Conservation (phyloP, 2,113 vertebrate species). For the Poicephalus gulielmi region DNA sequence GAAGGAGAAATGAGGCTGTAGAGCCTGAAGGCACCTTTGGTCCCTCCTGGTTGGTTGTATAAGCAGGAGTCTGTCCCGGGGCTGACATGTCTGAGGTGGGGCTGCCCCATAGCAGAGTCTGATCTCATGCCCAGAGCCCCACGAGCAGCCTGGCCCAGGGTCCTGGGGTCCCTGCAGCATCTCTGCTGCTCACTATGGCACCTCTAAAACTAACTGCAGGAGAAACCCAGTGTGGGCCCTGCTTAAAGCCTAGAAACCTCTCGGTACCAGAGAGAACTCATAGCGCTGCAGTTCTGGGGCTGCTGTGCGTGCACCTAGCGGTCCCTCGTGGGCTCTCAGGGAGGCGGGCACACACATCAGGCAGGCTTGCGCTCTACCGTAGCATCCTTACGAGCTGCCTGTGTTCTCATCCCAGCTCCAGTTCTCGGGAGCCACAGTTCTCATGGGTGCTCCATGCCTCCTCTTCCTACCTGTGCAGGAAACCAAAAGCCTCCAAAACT, state of each 20-base stretch:
- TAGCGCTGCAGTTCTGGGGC: background rate
- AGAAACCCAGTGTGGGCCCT: background rate
- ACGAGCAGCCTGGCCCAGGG: rapidly evolving
- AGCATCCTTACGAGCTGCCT: no score
- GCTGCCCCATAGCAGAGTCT: background rate
- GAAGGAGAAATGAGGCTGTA: background rate
- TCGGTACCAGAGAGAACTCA: rapidly evolving
- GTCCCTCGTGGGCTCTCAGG: background rate
- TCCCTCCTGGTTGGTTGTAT: background rate
- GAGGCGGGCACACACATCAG: rapidly evolving
- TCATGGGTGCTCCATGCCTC: background rate
- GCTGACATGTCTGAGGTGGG: rapidly evolving
- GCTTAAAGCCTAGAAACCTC: background rate
- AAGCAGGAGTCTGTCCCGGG: background rate
- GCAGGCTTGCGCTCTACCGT: background rate
- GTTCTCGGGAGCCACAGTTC: background rate
- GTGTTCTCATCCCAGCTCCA: no score
- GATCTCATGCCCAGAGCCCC: background rate
- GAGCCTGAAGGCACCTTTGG: background rate
- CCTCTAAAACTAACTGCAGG: background rate
- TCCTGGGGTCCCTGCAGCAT: background rate
- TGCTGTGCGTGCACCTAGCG: background rate
- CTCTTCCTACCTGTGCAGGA: background rate
- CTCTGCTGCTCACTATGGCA: rapidly evolving
- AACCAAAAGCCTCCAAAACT: background rate